phyloP scores from a whole-genome alignment of 2,888 invertebrate genomes.

The Microctonus brassicae region DNA sequence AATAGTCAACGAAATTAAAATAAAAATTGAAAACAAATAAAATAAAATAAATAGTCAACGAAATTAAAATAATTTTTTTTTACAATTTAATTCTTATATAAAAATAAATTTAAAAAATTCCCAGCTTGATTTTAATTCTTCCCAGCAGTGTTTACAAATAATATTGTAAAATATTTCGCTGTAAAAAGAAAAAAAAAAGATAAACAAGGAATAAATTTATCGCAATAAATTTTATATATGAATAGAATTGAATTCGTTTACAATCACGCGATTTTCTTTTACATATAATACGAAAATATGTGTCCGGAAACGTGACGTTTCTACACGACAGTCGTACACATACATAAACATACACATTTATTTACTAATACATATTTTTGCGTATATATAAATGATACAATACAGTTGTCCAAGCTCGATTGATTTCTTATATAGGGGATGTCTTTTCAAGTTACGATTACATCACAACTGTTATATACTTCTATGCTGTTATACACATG shows the following conservation, averaged over 20 bases:
- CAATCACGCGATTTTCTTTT: background rate
- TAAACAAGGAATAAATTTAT: background rate
- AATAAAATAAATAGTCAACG: no score
- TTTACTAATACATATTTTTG: background rate
- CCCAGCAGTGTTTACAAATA: no score
- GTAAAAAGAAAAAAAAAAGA: no score
- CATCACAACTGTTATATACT: background rate
- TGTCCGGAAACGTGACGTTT: background rate
- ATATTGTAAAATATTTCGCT: no score
- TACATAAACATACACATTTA: background rate
- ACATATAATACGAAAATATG: background rate
- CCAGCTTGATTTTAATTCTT: no score
- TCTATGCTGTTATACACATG: no score
- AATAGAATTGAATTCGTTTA: background rate
- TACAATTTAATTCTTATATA: no score
- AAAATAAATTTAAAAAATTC: no score
- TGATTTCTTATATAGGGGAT: constrained; percentile 21
- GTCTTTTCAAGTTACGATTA: constrained; percentile 15
- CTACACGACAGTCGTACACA: background rate
- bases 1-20: no score
- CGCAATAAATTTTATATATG: background rate
- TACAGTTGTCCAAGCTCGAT: constrained; percentile 13
- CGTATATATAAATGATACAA: background rate
- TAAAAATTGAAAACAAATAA: no score
- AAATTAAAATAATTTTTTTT: no score